These are phyloP conservation scores for Macquaria australasica DNA, from an alignment of 2,113 vertebrate species.

Conservation along the genomic window DNA sequence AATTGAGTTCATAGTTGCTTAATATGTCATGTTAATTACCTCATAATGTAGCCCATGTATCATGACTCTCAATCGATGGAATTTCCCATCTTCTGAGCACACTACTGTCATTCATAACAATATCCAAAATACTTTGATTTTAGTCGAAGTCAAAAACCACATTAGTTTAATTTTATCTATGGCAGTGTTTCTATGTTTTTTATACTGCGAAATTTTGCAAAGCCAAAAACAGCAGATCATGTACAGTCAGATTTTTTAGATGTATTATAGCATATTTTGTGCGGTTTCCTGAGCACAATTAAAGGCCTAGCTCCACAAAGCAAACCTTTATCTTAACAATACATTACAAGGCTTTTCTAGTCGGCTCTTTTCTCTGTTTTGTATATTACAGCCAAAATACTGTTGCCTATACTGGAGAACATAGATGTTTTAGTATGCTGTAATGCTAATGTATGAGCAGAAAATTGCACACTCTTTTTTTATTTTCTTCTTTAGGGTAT, in stretches of 20 bases:
- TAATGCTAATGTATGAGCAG: slow-evolving; percentile 39
- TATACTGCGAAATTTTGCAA: slow-evolving; percentile 60
- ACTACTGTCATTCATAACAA: slow-evolving; percentile 39
- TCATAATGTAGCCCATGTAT: slow-evolving; percentile 42
- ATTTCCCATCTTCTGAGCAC: slow-evolving; percentile 28
- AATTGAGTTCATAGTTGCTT: slow-evolving; percentile 33
- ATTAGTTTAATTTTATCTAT: slow-evolving; percentile 42
- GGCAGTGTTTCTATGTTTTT: slow-evolving; percentile 61
- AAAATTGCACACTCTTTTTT: slow-evolving; percentile 59
- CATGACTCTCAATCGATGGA: slow-evolving; percentile 13
- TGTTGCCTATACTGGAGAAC: slow-evolving; percentile 36
- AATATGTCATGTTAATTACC: slow-evolving; percentile 51
- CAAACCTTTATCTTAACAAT: slow-evolving; percentile 37
- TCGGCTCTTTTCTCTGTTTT: slow-evolving; percentile 47
- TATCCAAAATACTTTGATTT: slow-evolving; percentile 40
- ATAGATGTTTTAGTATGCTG: slow-evolving; percentile 35
- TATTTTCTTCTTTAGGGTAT: slow-evolving; percentile 24
- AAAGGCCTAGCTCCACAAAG: slow-evolving; percentile 15
- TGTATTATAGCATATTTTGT: slow-evolving; percentile 31
- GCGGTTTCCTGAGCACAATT: slow-evolving; percentile 45
- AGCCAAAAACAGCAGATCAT: slow-evolving; percentile 41
- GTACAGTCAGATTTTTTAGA: slow-evolving; percentile 50
- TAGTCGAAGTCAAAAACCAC: slow-evolving; percentile 12
- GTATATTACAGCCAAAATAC: slow-evolving; percentile 51
- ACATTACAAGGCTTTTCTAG: slow-evolving; percentile 54